Base-by-base conservation (phyloP, 2,113 vertebrate genomes). In the Meles meles region DNA sequence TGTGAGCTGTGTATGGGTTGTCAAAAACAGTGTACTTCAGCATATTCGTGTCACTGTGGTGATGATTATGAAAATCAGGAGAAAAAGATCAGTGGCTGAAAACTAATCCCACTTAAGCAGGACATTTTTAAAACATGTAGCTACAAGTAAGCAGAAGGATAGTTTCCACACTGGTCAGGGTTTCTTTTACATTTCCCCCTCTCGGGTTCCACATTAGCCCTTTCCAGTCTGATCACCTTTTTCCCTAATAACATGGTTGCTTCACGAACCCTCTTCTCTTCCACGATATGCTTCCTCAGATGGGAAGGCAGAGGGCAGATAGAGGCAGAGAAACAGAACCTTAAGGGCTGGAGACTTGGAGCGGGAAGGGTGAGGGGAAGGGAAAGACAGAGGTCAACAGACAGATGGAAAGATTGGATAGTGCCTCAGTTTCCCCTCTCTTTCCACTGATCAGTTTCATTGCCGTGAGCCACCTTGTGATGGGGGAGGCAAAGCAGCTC, bases 31-130 rank as follows among this genome's bases (percentile, higher is more conserved):
- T 52, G 59, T 27, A 27, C 7, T 18, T 71, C 8, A 47, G 69
- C 34, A 6, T 42, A 13, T 18, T 42, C n/a, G 0, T 47, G 0
- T 37, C 42, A 77, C 7, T 42, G 14, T 23, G 67, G 49, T 0
- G 21, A 29, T 25, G 49, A n/a, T 81, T 13, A 18, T 57, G 20
- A 59, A 91, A 72, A 63, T 39, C 3, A 1, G 63, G 37, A 21
- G 55, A 61, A 65, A 82, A 29, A 61, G 7, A 27, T 67, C 42
- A 27, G 3, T 7, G 42, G 42, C 20, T 37, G 63, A 39, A 81
- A 3, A 74, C n/a, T 71, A 94, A n/a, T 29, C 14, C 63, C 7
- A 15, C 2, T 31, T 52, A 74, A 52, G 5, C 34, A 72, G 71
- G 52, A 55, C 44, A 37, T 61, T 39, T 34, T 94, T 67, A 63